Percentiles rank a stretch among this genome's conserved stretches.
Conservation (phyloP, 92 coral and sea anemone species). For the Phymanthus crucifer region DNA sequence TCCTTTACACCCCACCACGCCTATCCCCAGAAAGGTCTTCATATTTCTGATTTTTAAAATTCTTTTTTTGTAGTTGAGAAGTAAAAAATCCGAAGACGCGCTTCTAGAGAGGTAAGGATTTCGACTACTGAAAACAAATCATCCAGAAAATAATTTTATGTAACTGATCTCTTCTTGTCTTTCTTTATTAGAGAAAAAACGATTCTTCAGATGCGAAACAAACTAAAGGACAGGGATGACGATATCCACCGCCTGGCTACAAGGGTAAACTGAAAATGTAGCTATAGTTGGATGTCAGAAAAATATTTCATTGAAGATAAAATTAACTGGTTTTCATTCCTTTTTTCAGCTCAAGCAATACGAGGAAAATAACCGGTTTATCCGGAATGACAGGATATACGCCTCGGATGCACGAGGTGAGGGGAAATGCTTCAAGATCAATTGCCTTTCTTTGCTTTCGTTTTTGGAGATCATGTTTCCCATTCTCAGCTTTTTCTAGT, state of each 20-base stretch:
- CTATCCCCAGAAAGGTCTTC: not conserved
- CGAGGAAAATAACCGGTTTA: conserved; percentile 90
- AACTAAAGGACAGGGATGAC: conserved; percentile 71
- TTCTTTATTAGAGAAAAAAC: conserved; percentile 73
- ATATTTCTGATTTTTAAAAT: not conserved
- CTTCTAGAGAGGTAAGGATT: conserved; percentile 68
- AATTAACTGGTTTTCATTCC: too few relatives aligned
- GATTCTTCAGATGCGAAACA: conserved; percentile 64
- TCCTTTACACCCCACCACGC: not conserved
- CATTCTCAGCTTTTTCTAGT: not conserved
- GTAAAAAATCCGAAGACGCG: conserved; percentile 65
- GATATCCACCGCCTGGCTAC: conserved; percentile 70
- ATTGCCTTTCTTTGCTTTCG: not conserved
- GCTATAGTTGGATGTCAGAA: too few relatives aligned
- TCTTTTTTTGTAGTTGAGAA: conserved; percentile 46
- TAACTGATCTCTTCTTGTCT: not conserved
- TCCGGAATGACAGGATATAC: conserved; percentile 74
- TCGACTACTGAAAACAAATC: too few relatives aligned
- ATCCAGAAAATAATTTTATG: too few relatives aligned
- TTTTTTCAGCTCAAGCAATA: conserved; percentile 72
- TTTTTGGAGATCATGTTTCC: not conserved
- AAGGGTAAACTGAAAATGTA: too few relatives aligned
- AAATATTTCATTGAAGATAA: too few relatives aligned
- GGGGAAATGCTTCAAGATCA: not conserved
- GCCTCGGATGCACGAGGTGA: conserved; percentile 79